Evolutionary conservation across 2,797 vertebrate species (phyloP).

Genomic region (Alectoris magna): DNA sequence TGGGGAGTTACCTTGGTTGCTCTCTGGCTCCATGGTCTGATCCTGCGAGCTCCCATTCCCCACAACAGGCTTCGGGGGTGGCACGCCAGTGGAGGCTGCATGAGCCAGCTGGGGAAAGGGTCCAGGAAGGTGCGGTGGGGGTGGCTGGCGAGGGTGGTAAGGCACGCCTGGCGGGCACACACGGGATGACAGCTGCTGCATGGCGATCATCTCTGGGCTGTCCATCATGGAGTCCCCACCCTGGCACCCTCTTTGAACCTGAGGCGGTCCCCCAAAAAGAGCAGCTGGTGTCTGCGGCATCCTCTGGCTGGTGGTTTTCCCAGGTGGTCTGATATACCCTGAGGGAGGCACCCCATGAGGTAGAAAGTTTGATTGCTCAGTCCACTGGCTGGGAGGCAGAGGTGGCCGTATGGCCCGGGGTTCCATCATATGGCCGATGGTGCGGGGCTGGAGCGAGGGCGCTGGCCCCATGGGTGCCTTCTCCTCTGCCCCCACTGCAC

Average conservation of each 20-base stretch:
- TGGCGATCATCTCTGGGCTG: slow-evolving; percentile 98
- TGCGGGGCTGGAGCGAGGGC: slow-evolving; percentile 79
- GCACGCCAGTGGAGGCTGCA: background rate
- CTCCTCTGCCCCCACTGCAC: slow-evolving; percentile 67
- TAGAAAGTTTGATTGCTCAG: slow-evolving; percentile 84
- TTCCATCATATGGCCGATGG: slow-evolving; percentile 81
- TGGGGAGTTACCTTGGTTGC: slow-evolving; percentile 66
- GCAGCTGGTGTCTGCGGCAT: slow-evolving; percentile 54
- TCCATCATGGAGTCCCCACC: slow-evolving; percentile 94
- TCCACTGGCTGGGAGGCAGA: slow-evolving; percentile 86
- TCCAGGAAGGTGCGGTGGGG: slow-evolving; percentile 61
- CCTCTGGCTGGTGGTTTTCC: slow-evolving; percentile 65
- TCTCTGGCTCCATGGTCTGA: slow-evolving; percentile 64
- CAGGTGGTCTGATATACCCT: slow-evolving; percentile 79
- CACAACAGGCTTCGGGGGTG: slow-evolving; percentile 45
- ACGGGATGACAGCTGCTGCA: slow-evolving; percentile 96
- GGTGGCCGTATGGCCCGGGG: slow-evolving; percentile 84
- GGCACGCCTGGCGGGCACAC: slow-evolving; percentile 86
- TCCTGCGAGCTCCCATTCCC: slow-evolving; percentile 69
- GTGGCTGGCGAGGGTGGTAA: slow-evolving; percentile 81
- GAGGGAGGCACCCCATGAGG: slow-evolving; percentile 80
- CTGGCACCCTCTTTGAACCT: slow-evolving; percentile 71
- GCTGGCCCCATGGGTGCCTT: slow-evolving; percentile 70
- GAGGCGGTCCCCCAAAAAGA: slow-evolving; percentile 71
- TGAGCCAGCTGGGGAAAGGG: slow-evolving; percentile 77